Conservation (phyloP, 2,797 vertebrate species). For the Falco peregrinus region DNA sequence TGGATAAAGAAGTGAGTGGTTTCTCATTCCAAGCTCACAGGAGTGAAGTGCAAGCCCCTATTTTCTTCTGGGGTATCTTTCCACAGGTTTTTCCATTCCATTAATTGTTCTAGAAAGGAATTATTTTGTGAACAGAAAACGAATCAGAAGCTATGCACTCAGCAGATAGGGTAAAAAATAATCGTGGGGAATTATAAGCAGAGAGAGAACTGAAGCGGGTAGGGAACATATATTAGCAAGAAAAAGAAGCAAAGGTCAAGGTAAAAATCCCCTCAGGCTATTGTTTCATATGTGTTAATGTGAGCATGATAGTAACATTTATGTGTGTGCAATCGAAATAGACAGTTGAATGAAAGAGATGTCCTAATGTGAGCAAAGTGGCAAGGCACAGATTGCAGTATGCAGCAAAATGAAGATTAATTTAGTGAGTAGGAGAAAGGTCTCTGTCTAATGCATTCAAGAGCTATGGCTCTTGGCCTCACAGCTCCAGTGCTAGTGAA, state of each 20-base stretch:
- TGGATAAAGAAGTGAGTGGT: neutral
- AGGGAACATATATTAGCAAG: neutral
- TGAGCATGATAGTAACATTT: neutral
- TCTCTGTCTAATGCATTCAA: constrained; percentile 29
- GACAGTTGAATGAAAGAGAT: neutral
- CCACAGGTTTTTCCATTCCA: neutral
- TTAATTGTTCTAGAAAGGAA: neutral
- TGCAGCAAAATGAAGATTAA: constrained; percentile 5
- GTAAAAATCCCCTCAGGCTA: neutral
- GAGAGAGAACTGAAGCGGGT: neutral
- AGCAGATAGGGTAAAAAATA: neutral
- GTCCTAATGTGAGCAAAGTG: neutral
- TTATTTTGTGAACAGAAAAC: neutral
- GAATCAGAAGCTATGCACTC: neutral
- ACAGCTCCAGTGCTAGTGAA: neutral
- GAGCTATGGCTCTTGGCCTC: constrained; percentile 15
- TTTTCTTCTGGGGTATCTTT: neutral
- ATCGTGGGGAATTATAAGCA: neutral
- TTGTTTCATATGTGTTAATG: constrained; percentile 9
- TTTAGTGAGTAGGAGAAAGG: constrained; percentile 23
- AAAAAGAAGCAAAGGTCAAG: neutral
- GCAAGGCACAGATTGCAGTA: neutral
- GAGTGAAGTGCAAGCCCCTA: neutral
- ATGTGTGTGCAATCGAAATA: neutral
- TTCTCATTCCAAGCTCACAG: neutral